These are phyloP conservation scores for Propsilocerus akamusi DNA, from an alignment of 1,140 invertebrate genomes.

Conservation along the genomic window DNA sequence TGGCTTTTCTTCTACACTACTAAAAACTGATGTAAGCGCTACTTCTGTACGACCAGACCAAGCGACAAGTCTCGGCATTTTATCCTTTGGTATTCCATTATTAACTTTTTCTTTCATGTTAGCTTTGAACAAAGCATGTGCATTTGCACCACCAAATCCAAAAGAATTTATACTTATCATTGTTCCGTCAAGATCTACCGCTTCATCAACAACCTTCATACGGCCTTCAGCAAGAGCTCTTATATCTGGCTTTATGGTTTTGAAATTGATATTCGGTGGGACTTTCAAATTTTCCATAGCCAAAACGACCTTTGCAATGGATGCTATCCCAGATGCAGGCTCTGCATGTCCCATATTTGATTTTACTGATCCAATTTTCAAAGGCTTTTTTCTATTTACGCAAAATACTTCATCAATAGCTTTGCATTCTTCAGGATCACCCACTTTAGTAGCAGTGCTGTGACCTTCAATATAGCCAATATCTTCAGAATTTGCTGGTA, in stretches of 20 bases:
- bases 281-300: conserved; percentile 54
- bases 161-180: conserved; percentile 56
- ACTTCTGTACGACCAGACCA: conserved; percentile 47
- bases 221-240: conserved; percentile 46
- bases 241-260: conserved; percentile 50
- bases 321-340: conserved; percentile 71
- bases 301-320: conserved; percentile 59
- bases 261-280: conserved; percentile 65
- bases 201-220: conserved; percentile 48
- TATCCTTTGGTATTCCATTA: conserved; percentile 25
- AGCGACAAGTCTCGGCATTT: conserved; percentile 33
- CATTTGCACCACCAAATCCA: conserved; percentile 60
- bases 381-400: conserved; percentile 38
- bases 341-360: conserved; percentile 90
- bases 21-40: conserved; percentile 32
- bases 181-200: conserved; percentile 37
- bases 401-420: conserved; percentile 70
- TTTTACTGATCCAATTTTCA: conserved; percentile 79
- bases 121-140: conserved; percentile 51
- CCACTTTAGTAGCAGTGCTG: conserved; percentile 62
- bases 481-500: conserved; percentile 48
- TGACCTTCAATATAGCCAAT: conserved; percentile 84
- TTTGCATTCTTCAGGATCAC: conserved; percentile 75
- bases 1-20: conserved; percentile 23
- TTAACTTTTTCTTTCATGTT: conserved; percentile 30